Percentiles rank a stretch among this genome's conserved stretches.
phyloP scores from a whole-genome alignment of 2,888 invertebrate genomes.

The Scotopteryx bipunctaria region DNA sequence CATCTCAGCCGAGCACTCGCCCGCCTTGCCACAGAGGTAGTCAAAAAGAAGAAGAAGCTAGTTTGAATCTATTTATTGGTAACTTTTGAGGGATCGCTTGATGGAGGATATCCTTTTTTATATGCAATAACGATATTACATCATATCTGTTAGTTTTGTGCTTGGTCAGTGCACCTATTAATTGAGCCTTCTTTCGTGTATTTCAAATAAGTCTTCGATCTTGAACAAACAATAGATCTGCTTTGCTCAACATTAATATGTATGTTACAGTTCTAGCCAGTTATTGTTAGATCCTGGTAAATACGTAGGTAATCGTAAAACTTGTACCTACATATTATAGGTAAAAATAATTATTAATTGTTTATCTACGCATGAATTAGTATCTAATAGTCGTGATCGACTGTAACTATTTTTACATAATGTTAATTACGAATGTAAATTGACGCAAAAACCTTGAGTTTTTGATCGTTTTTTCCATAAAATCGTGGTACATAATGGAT shows the following conservation, averaged over 20 bases:
- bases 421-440: constrained; percentile 4
- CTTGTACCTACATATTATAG: too few species aligned
- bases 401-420: constrained; percentile 1
- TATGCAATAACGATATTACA: not conserved
- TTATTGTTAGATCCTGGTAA: not conserved
- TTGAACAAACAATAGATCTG: too few species aligned
- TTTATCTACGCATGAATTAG: not conserved
- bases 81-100: not conserved
- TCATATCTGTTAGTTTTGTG: too few species aligned
- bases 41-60: too few species aligned
- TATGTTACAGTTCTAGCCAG: too few species aligned
- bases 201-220: not conserved
- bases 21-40: too few species aligned
- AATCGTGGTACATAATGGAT: too few species aligned
- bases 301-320: too few species aligned
- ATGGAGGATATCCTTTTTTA: not conserved
- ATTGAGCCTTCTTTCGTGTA: not conserved
- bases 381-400: constrained; percentile 5
- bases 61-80: too few species aligned
- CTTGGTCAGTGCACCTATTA: too few species aligned
- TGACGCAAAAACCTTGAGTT: constrained; percentile 10
- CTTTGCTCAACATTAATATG: too few species aligned
- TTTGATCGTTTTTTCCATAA: not conserved
- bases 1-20: too few species aligned
- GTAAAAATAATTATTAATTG: not conserved